These are phyloP conservation scores for Lepidothrix coronata DNA, from an alignment of 2,113 vertebrate species.

Conservation along the genomic window DNA sequence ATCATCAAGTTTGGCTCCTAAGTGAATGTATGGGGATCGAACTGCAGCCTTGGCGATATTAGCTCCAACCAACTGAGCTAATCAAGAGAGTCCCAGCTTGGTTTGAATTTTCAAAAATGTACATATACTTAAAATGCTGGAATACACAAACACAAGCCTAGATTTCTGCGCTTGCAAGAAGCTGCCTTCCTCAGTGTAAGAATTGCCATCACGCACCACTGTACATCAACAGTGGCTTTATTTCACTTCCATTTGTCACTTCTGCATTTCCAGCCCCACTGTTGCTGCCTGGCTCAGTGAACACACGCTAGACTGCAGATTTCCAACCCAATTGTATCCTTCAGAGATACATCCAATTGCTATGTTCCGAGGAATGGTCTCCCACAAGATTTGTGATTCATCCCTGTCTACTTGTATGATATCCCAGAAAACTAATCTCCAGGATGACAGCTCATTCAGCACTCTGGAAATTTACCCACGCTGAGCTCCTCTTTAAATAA, in stretches of 20 bases:
- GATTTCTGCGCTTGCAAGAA: neutral
- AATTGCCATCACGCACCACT: rapidly evolving
- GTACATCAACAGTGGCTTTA: neutral
- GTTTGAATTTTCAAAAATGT: neutral
- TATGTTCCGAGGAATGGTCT: neutral
- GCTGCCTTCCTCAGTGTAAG: neutral
- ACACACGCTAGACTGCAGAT: rapidly evolving
- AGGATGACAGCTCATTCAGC: conserved; percentile 41
- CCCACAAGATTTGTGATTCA: neutral
- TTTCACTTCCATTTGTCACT: neutral
- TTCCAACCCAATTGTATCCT: neutral
- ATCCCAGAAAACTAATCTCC: conserved; percentile 7
- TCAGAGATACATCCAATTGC: neutral
- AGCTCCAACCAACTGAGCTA: neutral
- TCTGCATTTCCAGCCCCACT: neutral
- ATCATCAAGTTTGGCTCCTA: neutral
- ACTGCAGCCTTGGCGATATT: neutral
- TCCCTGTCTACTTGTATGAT: neutral
- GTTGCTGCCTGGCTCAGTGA: neutral
- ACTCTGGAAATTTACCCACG: neutral
- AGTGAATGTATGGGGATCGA: neutral
- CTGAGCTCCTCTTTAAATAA: conserved; percentile 44
- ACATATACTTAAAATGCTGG: neutral
- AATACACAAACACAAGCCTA: neutral
- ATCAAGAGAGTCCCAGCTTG: neutral